Conservation (phyloP, 2,888 invertebrate species). For the Cotesia congregata region DNA sequence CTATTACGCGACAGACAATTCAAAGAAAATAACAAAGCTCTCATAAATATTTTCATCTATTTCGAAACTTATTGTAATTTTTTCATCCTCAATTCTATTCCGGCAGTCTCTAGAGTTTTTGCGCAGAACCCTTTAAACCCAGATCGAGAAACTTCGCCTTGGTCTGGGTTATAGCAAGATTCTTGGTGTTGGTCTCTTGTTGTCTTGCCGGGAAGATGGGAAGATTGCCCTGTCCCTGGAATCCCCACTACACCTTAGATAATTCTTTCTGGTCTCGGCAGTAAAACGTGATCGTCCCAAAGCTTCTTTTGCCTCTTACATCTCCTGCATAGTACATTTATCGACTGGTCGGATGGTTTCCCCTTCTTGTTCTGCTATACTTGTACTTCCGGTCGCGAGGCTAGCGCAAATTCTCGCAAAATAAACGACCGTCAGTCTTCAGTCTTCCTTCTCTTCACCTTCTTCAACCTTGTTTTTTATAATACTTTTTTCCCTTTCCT, state of each 20-base stretch:
- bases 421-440: constrained; percentile 54
- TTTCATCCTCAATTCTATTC: constrained; percentile 24
- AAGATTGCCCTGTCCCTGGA: constrained; percentile 56
- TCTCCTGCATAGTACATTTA: constrained; percentile 11
- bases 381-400: constrained; percentile 65
- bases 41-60: too few relatives aligned
- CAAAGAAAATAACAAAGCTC: too few relatives aligned
- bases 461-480: constrained; percentile 29
- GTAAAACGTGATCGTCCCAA: constrained; percentile 18
- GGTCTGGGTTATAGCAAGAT: constrained; percentile 1
- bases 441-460: constrained; percentile 36
- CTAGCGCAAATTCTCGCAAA: constrained; percentile 63
- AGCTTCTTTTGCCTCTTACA: constrained; percentile 23
- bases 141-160: constrained; percentile 22
- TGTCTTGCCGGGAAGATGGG: constrained; percentile 31
- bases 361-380: constrained; percentile 55
- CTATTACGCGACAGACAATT: too few relatives aligned
- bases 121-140: constrained; percentile 32
- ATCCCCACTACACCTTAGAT: constrained; percentile 51
- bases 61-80: too few relatives aligned
- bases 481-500: neutral
- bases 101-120: constrained; percentile 40
- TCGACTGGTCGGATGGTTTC: constrained; percentile 21
- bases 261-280: constrained; percentile 25
- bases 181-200: constrained; percentile 39